These are phyloP conservation scores for Perizoma affinitatum DNA, from an alignment of 2,888 invertebrate species.

Conservation along the genomic window DNA sequence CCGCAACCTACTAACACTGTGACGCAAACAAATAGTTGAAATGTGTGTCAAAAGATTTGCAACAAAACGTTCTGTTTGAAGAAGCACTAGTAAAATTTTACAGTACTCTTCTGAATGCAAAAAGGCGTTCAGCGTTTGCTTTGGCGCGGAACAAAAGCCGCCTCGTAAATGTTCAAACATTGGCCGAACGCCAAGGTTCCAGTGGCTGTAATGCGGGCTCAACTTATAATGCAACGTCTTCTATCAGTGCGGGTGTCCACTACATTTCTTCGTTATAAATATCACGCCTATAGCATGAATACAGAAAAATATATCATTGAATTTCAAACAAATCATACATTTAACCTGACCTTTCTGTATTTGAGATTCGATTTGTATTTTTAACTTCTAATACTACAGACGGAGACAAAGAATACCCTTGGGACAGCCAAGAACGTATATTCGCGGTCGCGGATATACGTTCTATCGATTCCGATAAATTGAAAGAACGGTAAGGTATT, in stretches of 20 bases:
- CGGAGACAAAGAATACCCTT: constrained; percentile 29
- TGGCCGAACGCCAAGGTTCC: constrained; percentile 60
- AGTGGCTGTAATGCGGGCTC: constrained; percentile 51
- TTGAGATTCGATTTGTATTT: constrained; percentile 13
- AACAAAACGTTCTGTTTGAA: constrained; percentile 49
- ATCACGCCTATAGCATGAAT: background rate
- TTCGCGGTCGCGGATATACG: constrained; percentile 33
- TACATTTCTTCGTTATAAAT: constrained; percentile 23
- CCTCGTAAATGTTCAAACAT: constrained; percentile 59
- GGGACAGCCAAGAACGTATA: constrained; percentile 29
- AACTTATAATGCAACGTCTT: constrained; percentile 52
- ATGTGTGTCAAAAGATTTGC: constrained; percentile 41
- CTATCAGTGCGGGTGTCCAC: constrained; percentile 44
- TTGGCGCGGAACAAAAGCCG: constrained; percentile 56
- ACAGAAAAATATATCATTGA: constrained; percentile 22
- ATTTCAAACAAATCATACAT: constrained; percentile 36
- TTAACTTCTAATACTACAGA: constrained; percentile 18
- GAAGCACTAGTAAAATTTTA: constrained; percentile 55
- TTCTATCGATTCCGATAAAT: constrained; percentile 34
- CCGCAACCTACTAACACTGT: constrained; percentile 19
- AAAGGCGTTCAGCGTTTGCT: constrained; percentile 64
- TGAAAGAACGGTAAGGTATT: constrained; percentile 23
- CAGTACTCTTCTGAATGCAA: constrained; percentile 55
- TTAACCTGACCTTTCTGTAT: constrained; percentile 35
- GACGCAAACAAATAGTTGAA: constrained; percentile 25